Conservation (phyloP, 1,140 invertebrate species). For the Drosophila albomicans region DNA sequence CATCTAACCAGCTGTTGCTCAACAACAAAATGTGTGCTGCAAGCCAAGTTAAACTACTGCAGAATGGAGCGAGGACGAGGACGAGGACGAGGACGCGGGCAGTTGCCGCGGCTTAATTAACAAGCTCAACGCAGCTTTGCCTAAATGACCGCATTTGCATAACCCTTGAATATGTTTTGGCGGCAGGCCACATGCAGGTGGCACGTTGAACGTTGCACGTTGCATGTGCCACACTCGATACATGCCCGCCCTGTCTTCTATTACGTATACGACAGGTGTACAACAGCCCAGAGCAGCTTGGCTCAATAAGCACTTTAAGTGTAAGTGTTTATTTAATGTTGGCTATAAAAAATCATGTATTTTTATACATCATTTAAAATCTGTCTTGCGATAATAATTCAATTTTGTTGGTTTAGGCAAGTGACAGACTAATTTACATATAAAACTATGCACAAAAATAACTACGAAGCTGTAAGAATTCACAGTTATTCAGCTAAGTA, state of each 20-base stretch:
- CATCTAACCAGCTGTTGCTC: conserved; percentile 31
- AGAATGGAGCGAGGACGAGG: not conserved
- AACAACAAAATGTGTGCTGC: not conserved
- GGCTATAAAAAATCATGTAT: too few species aligned
- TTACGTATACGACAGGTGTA: not conserved
- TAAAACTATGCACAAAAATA: too few species aligned
- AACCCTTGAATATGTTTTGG: conserved; percentile 7
- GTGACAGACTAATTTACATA: too few species aligned
- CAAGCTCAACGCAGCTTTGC: conserved; percentile 9
- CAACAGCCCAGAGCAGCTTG: not conserved
- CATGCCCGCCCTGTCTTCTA: not conserved
- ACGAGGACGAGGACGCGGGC: not conserved
- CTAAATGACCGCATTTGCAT: conserved; percentile 24
- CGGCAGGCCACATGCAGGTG: conserved; percentile 10
- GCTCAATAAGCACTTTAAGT: too few species aligned
- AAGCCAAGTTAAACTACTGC: not conserved
- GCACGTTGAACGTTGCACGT: not conserved
- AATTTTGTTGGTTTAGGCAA: too few species aligned
- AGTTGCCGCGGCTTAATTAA: conserved; percentile 25
- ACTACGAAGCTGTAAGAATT: too few species aligned
- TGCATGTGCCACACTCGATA: not conserved
- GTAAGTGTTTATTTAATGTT: too few species aligned
- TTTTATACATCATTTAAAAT: too few species aligned
- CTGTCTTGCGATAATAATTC: too few species aligned
- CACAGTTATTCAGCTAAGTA: too few species aligned